These are phyloP conservation scores for Parazoanthus swiftii DNA, from an alignment of 92 coral and sea anemone species.

Conservation along the genomic window DNA sequence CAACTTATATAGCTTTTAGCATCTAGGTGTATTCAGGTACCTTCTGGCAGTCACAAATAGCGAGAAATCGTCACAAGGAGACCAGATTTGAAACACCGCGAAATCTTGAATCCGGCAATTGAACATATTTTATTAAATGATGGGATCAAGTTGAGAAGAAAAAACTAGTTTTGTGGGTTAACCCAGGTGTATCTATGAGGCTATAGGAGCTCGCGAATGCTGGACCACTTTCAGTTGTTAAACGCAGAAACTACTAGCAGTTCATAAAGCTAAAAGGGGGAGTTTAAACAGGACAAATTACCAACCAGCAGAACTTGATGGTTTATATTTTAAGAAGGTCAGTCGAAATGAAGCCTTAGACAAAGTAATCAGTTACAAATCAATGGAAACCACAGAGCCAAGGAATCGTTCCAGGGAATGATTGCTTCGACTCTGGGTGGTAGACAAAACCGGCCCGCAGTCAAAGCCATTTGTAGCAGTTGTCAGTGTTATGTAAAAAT, in stretches of 20 bases:
- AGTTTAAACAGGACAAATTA: no score
- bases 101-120: neutral
- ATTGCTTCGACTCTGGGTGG: neutral
- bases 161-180: no score
- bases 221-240: no score
- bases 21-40: neutral
- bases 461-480: neutral
- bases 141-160: neutral
- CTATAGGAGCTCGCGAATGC: neutral
- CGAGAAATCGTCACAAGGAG: neutral
- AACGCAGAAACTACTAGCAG: no score
- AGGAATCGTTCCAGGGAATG: neutral
- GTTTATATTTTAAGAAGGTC: neutral
- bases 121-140: no score
- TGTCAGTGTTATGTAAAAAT: no score
- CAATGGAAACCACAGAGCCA: slow-evolving; percentile 17
- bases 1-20: neutral
- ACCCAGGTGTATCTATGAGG: neutral
- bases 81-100: neutral
- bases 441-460: neutral
- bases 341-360: neutral
- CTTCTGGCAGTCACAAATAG: neutral
- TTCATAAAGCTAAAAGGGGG: no score
- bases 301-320: neutral
- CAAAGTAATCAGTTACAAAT: neutral